Base-by-base conservation (phyloP, 1,140 invertebrate genomes). In the Manduca sexta region DNA sequence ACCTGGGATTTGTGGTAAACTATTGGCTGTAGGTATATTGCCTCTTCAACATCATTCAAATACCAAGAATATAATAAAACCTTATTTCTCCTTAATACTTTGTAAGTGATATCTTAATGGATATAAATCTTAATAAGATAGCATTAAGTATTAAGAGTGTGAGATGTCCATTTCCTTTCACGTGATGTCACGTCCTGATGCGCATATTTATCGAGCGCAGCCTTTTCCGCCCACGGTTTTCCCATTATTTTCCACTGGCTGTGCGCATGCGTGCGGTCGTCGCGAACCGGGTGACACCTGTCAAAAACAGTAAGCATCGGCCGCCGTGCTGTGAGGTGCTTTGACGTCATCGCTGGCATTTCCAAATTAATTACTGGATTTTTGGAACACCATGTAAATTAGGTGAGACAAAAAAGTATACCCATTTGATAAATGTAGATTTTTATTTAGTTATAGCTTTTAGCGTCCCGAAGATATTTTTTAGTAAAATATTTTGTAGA, bases 121-220 rank as follows among this genome's bases (percentile, higher is more conserved):
- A n/a, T n/a, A 26, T 26, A 26, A 26, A 26, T 26, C 4, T 26
- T 5, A 26, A 26, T 26, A 26, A 26, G 1, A 3, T 8, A 26
- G 21, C 21, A 26, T 26, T 26, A 26, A 15, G 13, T 14, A 6
- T 38, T 38, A 16, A 15, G 35, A 14, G 14, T 38, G 13, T 14
- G 35, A 10, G 13, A 10, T 40, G 7, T 40, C 16, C 15, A 10
- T 40, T 18, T 40, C 16, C 15, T 18, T 1, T 15, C 38, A 16
- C 18, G 13, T 40, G 38, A 40, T 18, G 38, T 40, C 38, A 40
- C 38, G 12, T 31, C 11, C 13, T 21, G 21, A 30, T 30, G 41
- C 41, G 41, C 41, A 43, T 13, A 30, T 31, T 40, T 43, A 43
- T 43, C 16, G 41, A 43, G 13, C 41, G 41, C 41, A 18, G 26